Evolutionary conservation across 1,140 invertebrate species (phyloP), one percentile per base, ranked within the genome.

Genomic region (Pseudomyrmex flavicornis): DNA sequence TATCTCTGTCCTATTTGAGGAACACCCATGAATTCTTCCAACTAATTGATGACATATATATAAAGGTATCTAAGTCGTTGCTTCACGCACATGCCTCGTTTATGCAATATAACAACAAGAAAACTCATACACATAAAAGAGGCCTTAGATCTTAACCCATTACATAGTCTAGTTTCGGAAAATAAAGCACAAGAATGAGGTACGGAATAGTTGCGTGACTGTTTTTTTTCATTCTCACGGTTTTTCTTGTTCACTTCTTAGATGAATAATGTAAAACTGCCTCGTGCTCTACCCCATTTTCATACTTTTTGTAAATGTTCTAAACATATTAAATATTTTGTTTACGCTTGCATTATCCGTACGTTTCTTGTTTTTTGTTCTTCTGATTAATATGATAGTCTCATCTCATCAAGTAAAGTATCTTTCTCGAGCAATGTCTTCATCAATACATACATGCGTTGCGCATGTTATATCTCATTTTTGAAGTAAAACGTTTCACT

Each of bases 341-440:
- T 61, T 63, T 63, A 77, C 74, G 74, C 35, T 75, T 72, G 75
- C 65, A 10, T 83, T 69, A 87, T 74, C 13, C 63, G 58, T 70
- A 75, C 59, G 26, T 85, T 88, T 88, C 0, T 35, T 35, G 5
- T 35, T 35, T 35, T 35, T 5, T 35, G 35, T 35, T 35, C 4
- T 35, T 35, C 5, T 88, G 88, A 88, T 86, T 85, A 86, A 83
- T 83, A 85, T 7, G 4, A 17, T 69, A 72, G 59, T 59, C 72
- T 70, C 35, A 80, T 75, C 58, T 82, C 56, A 72, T 26, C 46
- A 22, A 22, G 75, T 83, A 82, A 69, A 74, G 61, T 13, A 7
- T 13, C 26, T 26, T 52, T 66, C 56, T 58, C 54, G 22, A 50
- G 54, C 35, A 35, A 35, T 35, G 22, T 54, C 5, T 17, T 79